A percentile compares a stretch with the other conserved stretches of the same genome.
Evolutionary conservation across 2,113 vertebrate genomes (phyloP).

Genomic region (Mionectes macconnelli): DNA sequence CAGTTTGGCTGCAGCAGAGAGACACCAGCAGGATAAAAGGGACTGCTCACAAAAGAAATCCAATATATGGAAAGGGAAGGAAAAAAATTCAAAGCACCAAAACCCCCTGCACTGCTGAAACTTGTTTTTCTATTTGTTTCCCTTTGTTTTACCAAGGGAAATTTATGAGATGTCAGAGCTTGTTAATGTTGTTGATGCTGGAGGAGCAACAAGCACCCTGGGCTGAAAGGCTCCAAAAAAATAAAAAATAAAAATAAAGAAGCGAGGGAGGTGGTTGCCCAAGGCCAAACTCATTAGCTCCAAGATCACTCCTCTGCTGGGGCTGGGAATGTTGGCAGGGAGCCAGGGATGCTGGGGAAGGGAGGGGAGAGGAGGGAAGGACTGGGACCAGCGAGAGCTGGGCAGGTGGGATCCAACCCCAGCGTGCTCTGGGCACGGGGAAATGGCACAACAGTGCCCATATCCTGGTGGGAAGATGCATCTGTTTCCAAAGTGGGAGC

Average conservation of each 20-base stretch:
- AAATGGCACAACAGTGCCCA: fast-evolving
- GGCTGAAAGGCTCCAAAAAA: conserved; percentile 6
- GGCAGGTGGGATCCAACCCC: fast-evolving
- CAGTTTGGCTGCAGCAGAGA: background rate
- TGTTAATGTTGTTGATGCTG: conserved; percentile 54
- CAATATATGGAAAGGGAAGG: fast-evolving
- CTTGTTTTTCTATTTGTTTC: conserved; percentile 2
- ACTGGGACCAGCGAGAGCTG: fast-evolving
- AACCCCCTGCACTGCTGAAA: background rate
- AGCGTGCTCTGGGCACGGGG: fast-evolving
- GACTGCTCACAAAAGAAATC: background rate
- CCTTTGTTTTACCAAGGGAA: conserved; percentile 32
- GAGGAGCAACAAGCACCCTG: conserved; percentile 30
- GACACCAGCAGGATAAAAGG: background rate
- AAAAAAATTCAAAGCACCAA: background rate
- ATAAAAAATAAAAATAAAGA: background rate
- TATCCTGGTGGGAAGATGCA: fast-evolving
- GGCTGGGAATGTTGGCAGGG: background rate
- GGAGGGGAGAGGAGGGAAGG: background rate
- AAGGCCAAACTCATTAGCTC: background rate
- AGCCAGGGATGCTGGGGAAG: background rate
- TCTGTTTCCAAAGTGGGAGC: fast-evolving
- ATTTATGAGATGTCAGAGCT: conserved; percentile 58
- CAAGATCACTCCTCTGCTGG: background rate
- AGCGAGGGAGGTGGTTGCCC: background rate